phyloP scores from a whole-genome alignment of 2,797 vertebrate species.

The Acropternis orthonyx region DNA sequence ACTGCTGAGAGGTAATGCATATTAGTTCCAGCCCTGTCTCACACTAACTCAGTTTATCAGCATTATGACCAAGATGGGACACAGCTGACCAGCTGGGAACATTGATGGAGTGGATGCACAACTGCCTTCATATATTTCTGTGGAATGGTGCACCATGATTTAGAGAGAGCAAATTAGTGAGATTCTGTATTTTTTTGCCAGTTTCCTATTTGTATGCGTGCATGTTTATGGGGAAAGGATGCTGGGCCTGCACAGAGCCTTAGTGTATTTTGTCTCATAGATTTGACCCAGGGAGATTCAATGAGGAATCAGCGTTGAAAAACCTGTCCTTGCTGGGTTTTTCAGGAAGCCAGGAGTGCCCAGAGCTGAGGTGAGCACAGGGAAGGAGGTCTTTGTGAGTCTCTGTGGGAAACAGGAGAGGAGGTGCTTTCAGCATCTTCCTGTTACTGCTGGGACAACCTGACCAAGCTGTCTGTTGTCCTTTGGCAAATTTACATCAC shows the following conservation, averaged over 20 bases:
- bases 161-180: background rate
- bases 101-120: background rate
- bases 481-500: background rate
- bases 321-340: slow-evolving; percentile 91
- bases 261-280: slow-evolving; percentile 67
- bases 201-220: fast-evolving
- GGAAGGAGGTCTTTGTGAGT: background rate
- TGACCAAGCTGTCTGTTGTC: background rate
- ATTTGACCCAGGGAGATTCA: slow-evolving; percentile 92
- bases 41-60: background rate
- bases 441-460: background rate
- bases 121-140: background rate
- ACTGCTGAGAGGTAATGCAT: background rate
- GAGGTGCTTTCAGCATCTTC: background rate
- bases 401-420: background rate
- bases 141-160: background rate
- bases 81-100: background rate
- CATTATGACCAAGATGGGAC: slow-evolving; percentile 1
- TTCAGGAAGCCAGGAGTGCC: slow-evolving; percentile 90
- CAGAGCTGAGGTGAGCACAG: slow-evolving; percentile 87
- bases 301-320: slow-evolving; percentile 82
- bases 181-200: background rate
- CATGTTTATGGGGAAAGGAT: background rate
- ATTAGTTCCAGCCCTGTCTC: background rate
- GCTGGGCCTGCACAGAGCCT: background rate